Base-by-base conservation (phyloP, 2,888 invertebrate genomes). In the Scelioninae gen. 1 region DNA sequence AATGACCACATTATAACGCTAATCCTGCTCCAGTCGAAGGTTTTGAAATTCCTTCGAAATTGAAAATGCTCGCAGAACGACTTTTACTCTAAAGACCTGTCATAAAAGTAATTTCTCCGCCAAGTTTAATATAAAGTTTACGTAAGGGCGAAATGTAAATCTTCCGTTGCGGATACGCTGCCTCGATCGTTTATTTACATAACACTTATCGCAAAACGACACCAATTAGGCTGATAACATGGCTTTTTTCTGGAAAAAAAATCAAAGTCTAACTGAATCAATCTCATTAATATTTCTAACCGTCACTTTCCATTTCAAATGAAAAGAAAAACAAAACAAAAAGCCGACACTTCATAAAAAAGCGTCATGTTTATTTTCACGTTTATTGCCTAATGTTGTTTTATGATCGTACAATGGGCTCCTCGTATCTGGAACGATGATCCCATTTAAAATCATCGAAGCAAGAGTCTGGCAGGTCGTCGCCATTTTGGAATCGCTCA, bases 81-180 rank as follows among this genome's bases (percentile, higher is more conserved):
- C 32, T 63, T 65, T 56, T 55, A 23, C 8, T n/a, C 34, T 13
- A 58, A 66, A 49, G 45, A 51, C 23, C 40, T 45, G 60, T 43
- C 65, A 43, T 58, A 58, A 65, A 63, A 71, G 63, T 77, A 62
- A 77, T 77, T 55, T 29, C 55, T 78, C 55, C 16, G 5, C 63
- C 62, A 58, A n/a, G 49, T 69, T 47, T 55, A 51, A 49, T 60
- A 58, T 51, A 49, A 66, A 58, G 47, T 65, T 53, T 51, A 62
- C 63, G 31, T 49, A 69, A 63, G 60, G 56, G 40, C 10, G 69
- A 56, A 55, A 78, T 71, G 62, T 65, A 78, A 78, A 78, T 71
- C 47, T 38, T 34, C 15, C 49, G 45, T 23, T 45, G 13, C 62
- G 13, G 63, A 58, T 58, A 47, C 31, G 63, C 55, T 47, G 11